These are phyloP conservation scores for Azorinus chamasolen DNA, from an alignment of 2,888 invertebrate species.

Conservation along the genomic window DNA sequence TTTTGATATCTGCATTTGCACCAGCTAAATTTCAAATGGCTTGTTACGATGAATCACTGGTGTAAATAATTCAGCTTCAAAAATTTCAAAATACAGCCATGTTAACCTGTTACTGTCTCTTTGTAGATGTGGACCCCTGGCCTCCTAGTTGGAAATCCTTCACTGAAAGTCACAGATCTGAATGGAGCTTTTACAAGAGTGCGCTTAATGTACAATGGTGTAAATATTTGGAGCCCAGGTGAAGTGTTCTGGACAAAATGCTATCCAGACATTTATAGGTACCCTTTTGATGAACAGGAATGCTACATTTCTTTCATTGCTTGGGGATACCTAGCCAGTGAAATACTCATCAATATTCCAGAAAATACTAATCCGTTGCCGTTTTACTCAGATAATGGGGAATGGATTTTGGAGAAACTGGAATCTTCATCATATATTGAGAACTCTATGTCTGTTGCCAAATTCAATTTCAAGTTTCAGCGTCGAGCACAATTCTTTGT, in stretches of 20 bases:
- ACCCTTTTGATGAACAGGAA: constrained; percentile 51
- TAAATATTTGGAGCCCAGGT: constrained; percentile 35
- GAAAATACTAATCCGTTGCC: constrained; percentile 3
- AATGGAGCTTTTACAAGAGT: constrained; percentile 24
- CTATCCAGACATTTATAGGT: constrained; percentile 39
- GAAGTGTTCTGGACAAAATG: constrained; percentile 48
- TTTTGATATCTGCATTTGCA: too few species aligned
- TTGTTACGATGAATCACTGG: too few species aligned
- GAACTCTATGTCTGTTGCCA: neutral
- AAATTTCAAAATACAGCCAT: too few species aligned
- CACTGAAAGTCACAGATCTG: constrained; percentile 26
- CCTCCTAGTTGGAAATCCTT: constrained; percentile 37
- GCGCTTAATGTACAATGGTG: constrained; percentile 41
- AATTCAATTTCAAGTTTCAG: constrained; percentile 3
- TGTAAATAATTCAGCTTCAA: too few species aligned
- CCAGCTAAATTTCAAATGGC: too few species aligned
- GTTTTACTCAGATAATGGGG: constrained; percentile 46
- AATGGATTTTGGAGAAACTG: constrained; percentile 29
- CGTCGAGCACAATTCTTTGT: constrained; percentile 50
- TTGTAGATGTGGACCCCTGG: constrained; percentile 44
- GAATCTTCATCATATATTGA: neutral
- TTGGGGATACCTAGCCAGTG: constrained; percentile 26
- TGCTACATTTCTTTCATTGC: constrained; percentile 31
- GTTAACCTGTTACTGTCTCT: too few species aligned
- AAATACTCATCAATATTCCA: constrained; percentile 27